Percentiles rank a stretch among this genome's conserved stretches.
Conservation (phyloP, 92 coral and sea anemone species). For the Montipora capitata region DNA sequence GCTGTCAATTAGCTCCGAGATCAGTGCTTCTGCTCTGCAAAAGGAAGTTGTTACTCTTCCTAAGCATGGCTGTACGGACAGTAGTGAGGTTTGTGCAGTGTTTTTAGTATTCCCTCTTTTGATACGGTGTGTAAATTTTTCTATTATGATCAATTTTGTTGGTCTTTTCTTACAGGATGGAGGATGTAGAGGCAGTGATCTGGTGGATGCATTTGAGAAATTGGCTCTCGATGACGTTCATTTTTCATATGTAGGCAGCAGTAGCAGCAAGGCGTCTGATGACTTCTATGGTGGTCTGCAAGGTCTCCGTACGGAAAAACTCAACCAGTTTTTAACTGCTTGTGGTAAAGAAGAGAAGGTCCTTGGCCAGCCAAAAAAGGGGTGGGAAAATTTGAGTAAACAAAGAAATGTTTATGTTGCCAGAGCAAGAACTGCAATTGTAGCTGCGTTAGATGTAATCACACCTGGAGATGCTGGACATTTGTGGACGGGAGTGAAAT, state of each 20-base stretch:
- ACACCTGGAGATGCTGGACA: conserved; percentile 69
- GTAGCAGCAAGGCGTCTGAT: conserved; percentile 54
- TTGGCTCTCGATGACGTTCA: conserved; percentile 25
- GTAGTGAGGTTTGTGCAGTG: conserved; percentile 13
- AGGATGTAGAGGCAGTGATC: conserved; percentile 30
- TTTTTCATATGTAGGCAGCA: conserved; percentile 31
- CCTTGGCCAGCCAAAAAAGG: conserved; percentile 48
- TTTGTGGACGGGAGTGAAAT: conserved; percentile 67
- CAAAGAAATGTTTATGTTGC: conserved; percentile 40
- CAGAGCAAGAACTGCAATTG: conserved; percentile 61
- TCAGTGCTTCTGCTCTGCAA: not conserved
- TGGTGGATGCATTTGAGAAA: conserved; percentile 27
- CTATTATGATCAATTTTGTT: conserved; percentile 4
- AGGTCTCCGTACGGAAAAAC: conserved; percentile 55
- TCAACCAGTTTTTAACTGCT: conserved; percentile 60
- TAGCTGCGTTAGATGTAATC: conserved; percentile 55
- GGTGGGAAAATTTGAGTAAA: conserved; percentile 45
- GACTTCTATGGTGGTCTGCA: conserved; percentile 85
- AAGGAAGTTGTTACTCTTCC: not conserved
- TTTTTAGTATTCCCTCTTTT: conserved; percentile 11
- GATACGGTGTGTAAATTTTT: not conserved
- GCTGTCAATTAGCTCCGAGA: not conserved
- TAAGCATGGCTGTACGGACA: not conserved
- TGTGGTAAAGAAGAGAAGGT: conserved; percentile 49
- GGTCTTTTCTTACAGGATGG: conserved; percentile 26